phyloP scores from a whole-genome alignment of 2,888 invertebrate genomes.

The Eurois occulta region DNA sequence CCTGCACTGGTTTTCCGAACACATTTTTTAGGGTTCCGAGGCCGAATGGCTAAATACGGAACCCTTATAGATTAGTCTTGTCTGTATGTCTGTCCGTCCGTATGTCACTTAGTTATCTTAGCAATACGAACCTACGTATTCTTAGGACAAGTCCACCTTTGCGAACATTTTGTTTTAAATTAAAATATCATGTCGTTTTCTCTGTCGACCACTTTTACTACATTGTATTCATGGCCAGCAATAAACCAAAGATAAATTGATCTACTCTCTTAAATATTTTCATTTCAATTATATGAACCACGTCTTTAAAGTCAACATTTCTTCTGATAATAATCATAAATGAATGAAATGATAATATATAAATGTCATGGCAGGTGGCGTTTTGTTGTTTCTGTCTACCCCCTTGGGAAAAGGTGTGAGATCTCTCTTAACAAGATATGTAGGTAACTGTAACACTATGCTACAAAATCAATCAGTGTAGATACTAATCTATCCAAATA shows the following conservation, averaged over 20 bases:
- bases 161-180: not conserved
- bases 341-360: no score
- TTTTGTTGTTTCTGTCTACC: not conserved
- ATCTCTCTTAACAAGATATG: not conserved
- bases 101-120: not conserved
- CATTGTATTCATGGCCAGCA: conserved; percentile 30
- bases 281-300: conserved; percentile 24
- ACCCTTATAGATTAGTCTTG: no score
- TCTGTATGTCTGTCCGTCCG: no score
- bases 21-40: no score
- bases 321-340: no score
- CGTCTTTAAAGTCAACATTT: not conserved
- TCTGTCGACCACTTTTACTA: conserved; percentile 29
- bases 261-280: not conserved
- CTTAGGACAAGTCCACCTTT: not conserved
- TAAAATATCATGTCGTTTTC: not conserved
- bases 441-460: not conserved
- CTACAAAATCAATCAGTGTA: conserved; percentile 11
- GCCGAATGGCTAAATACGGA: no score
- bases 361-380: not conserved
- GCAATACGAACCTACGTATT: not conserved
- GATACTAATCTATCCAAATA: conserved; percentile 28
- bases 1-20: conserved; percentile 4
- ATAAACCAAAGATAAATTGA: conserved; percentile 5
- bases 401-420: fast-evolving